Base-by-base conservation (phyloP, 2,797 vertebrate genomes). In the Scolopax rusticola region DNA sequence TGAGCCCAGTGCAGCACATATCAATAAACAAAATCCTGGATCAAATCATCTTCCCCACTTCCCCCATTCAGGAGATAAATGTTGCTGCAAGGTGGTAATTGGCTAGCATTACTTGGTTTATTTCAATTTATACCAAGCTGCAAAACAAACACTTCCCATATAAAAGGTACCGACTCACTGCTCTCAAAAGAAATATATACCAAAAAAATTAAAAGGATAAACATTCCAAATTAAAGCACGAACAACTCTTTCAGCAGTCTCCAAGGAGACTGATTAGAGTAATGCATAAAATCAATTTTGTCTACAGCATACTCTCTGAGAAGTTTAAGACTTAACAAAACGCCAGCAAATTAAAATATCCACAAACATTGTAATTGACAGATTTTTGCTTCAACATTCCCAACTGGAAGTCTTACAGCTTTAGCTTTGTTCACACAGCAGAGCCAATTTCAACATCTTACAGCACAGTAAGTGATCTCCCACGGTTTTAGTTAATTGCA, bases 261-360 rank as follows among this genome's bases (percentile, higher is more conserved):
- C 84, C 89, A 93, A 87, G 86, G 86, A 84, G 54, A 93, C 61
- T 17, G n/a, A 84, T 71, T 36, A 43, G 48, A 87, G 67, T 48
- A 90, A 93, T 56, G 68, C 47, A 81, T 57, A 91, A 78, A 91
- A 94, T 60, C 45, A 68, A 41, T 84, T 94, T 25, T 74, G 71
- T 30, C 67, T 87, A n/a, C 77, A 60, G 70, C 9, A 70, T 20
- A 56, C 19, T 28, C 28, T 57, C 59, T 63, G 74, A 84, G 86
- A 71, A 73, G 50, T 50, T 77, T 47, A 68, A 93, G 59, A 41
- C 43, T 61, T 27, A 47, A 30, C 4, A 15, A 76, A 92, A 81
- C 6, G 21, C 24, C 63, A 90, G 67, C 74, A 95, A 93, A 93
- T 85, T 36, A 88, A 51, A 82, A 57, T 32, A 82, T 11, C 75